Conservation (phyloP, 2,797 vertebrate species). For the Sebastes elongatus region DNA sequence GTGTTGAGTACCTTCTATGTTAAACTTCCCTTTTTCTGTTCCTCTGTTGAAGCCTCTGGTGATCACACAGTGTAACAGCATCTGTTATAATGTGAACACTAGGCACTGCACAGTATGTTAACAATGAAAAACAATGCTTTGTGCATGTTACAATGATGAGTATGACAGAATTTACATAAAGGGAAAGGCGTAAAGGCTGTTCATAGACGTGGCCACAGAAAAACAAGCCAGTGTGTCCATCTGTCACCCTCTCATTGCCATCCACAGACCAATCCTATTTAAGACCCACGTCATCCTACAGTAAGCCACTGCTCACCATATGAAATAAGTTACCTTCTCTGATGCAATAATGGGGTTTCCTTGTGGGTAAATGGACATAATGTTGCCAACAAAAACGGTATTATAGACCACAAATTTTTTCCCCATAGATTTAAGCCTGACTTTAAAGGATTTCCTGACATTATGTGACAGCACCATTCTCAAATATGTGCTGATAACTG, state of each 20-base stretch:
- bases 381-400: neutral
- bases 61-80: neutral
- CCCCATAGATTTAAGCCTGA: fast-evolving
- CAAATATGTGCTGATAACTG: neutral
- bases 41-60: neutral
- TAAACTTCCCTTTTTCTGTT: neutral
- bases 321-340: slow-evolving; percentile 30
- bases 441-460: neutral
- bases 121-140: neutral
- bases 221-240: slow-evolving; percentile 49
- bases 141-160: neutral
- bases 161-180: neutral
- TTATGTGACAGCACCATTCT: neutral
- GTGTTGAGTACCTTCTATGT: neutral
- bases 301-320: slow-evolving; percentile 40
- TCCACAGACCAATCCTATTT: slow-evolving; percentile 67
- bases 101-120: neutral
- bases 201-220: neutral
- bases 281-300: slow-evolving; percentile 50
- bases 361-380: neutral
- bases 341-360: neutral
- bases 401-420: neutral
- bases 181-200: neutral
- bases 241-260: slow-evolving; percentile 43
- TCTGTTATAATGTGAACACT: neutral